Conservation (phyloP, 2,888 invertebrate species). For the Hedya salicella region DNA sequence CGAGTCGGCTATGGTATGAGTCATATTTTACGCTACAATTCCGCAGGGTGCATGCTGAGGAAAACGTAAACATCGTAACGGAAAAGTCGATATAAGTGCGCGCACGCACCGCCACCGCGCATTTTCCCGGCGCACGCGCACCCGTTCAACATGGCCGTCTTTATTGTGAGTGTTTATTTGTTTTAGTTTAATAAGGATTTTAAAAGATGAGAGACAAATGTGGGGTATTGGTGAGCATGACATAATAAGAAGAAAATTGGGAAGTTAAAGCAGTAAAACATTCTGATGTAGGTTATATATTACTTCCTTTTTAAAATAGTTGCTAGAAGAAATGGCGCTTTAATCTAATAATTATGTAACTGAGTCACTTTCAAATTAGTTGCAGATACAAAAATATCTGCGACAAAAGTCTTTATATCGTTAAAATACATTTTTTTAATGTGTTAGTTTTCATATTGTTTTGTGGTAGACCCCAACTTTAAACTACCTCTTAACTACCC, state of each 20-base stretch:
- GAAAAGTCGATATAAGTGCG: conserved; percentile 43
- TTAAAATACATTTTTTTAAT: no score
- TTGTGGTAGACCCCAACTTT: no score
- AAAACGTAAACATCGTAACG: conserved; percentile 40
- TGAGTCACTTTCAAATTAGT: no score
- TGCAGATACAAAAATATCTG: no score
- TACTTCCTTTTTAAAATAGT: no score
- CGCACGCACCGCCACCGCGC: conserved; percentile 50
- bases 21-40: conserved; percentile 7
- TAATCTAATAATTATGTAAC: no score
- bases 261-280: not conserved
- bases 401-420: no score
- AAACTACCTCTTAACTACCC: no score
- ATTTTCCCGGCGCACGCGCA: conserved; percentile 57
- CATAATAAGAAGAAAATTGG: not conserved
- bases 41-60: conserved; percentile 21
- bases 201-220: not conserved
- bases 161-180: conserved; percentile 57
- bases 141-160: conserved; percentile 57
- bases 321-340: no score
- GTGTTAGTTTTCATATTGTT: no score
- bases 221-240: not conserved
- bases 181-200: conserved; percentile 14
- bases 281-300: not conserved
- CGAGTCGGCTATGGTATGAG: not conserved